phyloP scores from a whole-genome alignment of 2,888 invertebrate species.

The Agonopterix subpropinquella region DNA sequence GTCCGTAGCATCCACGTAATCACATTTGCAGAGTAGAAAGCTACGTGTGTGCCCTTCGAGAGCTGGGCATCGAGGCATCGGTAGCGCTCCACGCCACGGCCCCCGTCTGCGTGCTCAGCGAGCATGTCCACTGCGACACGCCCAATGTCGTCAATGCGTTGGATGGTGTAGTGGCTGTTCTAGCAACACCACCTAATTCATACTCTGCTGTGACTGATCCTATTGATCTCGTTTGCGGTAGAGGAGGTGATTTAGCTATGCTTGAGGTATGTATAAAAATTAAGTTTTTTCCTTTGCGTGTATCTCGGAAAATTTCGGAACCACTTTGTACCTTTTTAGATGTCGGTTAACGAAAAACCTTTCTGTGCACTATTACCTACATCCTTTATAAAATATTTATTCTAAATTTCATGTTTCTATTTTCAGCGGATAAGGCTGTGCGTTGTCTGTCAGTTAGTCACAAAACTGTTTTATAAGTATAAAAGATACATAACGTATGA shows the following conservation, averaged over 20 bases:
- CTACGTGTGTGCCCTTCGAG: constrained; percentile 81
- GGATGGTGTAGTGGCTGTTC: constrained; percentile 64
- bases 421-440: too few relatives aligned
- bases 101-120: constrained; percentile 56
- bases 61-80: constrained; percentile 78
- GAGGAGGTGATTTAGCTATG: constrained; percentile 86
- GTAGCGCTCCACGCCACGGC: constrained; percentile 47
- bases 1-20: neutral
- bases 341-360: too few relatives aligned
- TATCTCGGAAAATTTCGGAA: too few relatives aligned
- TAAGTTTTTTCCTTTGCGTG: too few relatives aligned
- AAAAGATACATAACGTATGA: too few relatives aligned
- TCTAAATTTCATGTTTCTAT: too few relatives aligned
- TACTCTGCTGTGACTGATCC: constrained; percentile 87
- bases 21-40: constrained; percentile 70
- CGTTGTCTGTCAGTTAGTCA: too few relatives aligned
- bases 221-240: constrained; percentile 86
- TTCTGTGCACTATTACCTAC: too few relatives aligned
- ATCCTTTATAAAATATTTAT: too few relatives aligned
- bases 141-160: constrained; percentile 47
- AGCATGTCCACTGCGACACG: constrained; percentile 76
- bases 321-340: too few relatives aligned
- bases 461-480: too few relatives aligned
- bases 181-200: constrained; percentile 87
- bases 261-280: constrained; percentile 72